Conservation (phyloP, 2,888 invertebrate genomes). For the Trilocha varians region DNA sequence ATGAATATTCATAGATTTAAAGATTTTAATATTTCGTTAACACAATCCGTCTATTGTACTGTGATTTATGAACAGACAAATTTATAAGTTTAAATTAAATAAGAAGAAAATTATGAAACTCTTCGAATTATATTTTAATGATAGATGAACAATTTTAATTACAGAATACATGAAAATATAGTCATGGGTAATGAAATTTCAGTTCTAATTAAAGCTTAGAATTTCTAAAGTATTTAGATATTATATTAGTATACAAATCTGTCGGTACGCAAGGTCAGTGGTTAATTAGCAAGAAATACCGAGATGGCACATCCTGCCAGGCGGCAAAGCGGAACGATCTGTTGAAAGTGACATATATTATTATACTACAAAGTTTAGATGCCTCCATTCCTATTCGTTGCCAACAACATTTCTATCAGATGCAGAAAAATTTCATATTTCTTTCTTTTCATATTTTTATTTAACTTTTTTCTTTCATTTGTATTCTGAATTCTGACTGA, state of each 20-base stretch:
- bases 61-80: neutral
- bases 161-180: too few relatives aligned
- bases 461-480: too few relatives aligned
- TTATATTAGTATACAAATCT: neutral
- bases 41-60: neutral
- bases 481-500: too few relatives aligned
- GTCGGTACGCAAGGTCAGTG: slow-evolving; percentile 1
- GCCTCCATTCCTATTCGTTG: slow-evolving; percentile 2
- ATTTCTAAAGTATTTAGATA: too few relatives aligned
- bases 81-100: too few relatives aligned
- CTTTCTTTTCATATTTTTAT: too few relatives aligned
- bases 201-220: neutral
- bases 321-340: slow-evolving; percentile 5
- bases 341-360: slow-evolving; percentile 3
- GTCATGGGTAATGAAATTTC: too few relatives aligned
- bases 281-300: slow-evolving; percentile 8
- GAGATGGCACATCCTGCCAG: slow-evolving; percentile 6
- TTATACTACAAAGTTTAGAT: too few relatives aligned
- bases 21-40: neutral
- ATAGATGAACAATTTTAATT: too few relatives aligned
- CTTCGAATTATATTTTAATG: too few relatives aligned
- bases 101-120: too few relatives aligned
- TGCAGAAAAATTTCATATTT: neutral
- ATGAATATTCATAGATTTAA: neutral
- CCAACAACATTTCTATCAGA: slow-evolving; percentile 2